A percentile compares a stretch with the other conserved stretches of the same genome.
phyloP scores from a whole-genome alignment of 1,140 invertebrate species.

The Dreissena rostriformis region DNA sequence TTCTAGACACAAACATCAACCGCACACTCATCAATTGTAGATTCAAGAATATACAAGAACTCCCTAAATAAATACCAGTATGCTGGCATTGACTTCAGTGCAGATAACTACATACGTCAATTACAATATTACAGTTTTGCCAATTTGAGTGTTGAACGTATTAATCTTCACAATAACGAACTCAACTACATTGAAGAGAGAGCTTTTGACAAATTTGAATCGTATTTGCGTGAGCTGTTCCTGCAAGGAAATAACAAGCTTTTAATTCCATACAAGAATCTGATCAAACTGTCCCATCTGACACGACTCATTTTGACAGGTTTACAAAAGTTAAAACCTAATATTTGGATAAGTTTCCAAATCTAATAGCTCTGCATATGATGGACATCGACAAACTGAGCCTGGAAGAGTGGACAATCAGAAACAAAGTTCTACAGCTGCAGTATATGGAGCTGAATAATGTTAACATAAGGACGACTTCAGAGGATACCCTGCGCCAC shows the following conservation, averaged over 20 bases:
- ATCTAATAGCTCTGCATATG: slow-evolving; percentile 58
- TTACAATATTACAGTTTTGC: slow-evolving; percentile 66
- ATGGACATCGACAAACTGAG: slow-evolving; percentile 27
- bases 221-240: slow-evolving; percentile 59
- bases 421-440: slow-evolving; percentile 43
- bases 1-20: not conserved
- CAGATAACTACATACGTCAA: slow-evolving; percentile 58
- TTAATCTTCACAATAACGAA: slow-evolving; percentile 63
- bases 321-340: slow-evolving; percentile 52
- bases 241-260: slow-evolving; percentile 54
- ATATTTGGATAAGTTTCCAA: slow-evolving; percentile 50
- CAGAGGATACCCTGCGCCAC: slow-evolving; percentile 33
- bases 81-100: slow-evolving; percentile 14
- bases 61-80: slow-evolving; percentile 32
- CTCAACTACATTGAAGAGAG: slow-evolving; percentile 41
- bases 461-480: slow-evolving; percentile 35
- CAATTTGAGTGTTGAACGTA: slow-evolving; percentile 64
- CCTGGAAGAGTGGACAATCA: slow-evolving; percentile 43
- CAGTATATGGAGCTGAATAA: slow-evolving; percentile 58
- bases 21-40: slow-evolving; percentile 22
- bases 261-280: slow-evolving; percentile 36
- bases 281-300: slow-evolving; percentile 57
- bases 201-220: slow-evolving; percentile 64
- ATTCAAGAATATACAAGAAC: slow-evolving; percentile 8
- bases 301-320: slow-evolving; percentile 60